phyloP scores from a whole-genome alignment of 1,140 invertebrate genomes.

The Drosophila kepulauana region DNA sequence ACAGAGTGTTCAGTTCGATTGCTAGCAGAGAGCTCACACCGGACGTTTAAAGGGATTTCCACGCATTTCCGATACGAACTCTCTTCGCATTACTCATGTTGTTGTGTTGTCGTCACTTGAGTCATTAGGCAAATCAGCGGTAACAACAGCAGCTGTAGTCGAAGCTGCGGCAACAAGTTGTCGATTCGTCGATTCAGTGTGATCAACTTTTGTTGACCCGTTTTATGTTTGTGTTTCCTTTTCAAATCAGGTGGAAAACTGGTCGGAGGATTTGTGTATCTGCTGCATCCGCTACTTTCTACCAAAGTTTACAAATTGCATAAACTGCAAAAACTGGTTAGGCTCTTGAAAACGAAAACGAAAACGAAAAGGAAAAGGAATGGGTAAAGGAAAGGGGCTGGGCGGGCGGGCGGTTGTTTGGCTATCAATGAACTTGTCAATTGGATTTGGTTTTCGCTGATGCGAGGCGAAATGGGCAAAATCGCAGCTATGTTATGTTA shows the following conservation, averaged over 20 bases:
- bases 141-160: conserved; percentile 14
- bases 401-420: neutral
- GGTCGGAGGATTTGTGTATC: conserved; percentile 59
- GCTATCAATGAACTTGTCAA: conserved; percentile 79
- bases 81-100: conserved; percentile 62
- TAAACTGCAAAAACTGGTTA: conserved; percentile 64
- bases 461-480: conserved; percentile 52
- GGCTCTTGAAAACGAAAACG: neutral
- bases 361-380: neutral
- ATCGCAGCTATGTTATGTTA: conserved; percentile 41
- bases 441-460: conserved; percentile 38
- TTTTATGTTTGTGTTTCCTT: conserved; percentile 75
- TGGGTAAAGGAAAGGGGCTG: neutral
- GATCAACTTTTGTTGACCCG: conserved; percentile 55
- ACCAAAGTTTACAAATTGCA: conserved; percentile 63
- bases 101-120: conserved; percentile 41
- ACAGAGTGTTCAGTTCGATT: too few relatives aligned
- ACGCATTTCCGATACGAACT: conserved; percentile 65
- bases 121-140: conserved; percentile 38
- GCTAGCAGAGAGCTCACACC: conserved; percentile 19
- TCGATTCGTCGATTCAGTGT: conserved; percentile 10
- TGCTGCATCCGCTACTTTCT: conserved; percentile 65
- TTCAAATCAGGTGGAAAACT: conserved; percentile 75
- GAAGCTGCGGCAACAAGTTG: conserved; percentile 55
- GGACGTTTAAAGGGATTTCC: conserved; percentile 70